Conservation (phyloP, 2,888 invertebrate species). For the Drosophila multiciliata region DNA sequence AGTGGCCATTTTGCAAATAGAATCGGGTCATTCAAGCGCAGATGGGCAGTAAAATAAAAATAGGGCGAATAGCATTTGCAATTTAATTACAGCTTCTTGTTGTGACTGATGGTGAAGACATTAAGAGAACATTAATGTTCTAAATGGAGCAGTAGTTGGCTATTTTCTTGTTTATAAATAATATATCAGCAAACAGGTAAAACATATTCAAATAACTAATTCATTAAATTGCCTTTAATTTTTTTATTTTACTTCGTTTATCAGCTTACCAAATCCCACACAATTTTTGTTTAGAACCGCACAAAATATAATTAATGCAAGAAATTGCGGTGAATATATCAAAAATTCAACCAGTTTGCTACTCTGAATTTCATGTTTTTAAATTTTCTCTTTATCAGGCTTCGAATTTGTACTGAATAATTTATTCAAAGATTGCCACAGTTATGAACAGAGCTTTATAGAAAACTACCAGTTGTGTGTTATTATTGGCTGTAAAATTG, state of each 20-base stretch:
- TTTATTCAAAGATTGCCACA: neutral
- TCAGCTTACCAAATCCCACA: neutral
- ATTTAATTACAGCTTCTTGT: conserved; percentile 45
- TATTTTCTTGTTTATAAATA: neutral
- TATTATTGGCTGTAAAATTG: conserved; percentile 14
- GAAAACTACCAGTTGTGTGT: neutral
- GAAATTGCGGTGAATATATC: conserved; percentile 34
- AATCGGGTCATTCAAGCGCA: conserved; percentile 33
- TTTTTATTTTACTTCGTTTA: neutral
- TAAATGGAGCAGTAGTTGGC: neutral
- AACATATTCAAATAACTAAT: neutral
- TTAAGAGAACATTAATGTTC: conserved; percentile 2
- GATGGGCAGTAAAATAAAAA: neutral
- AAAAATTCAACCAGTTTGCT: conserved; percentile 38
- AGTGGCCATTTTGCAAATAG: conserved; percentile 68
- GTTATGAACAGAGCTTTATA: neutral
- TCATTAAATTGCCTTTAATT: neutral
- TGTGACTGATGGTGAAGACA: conserved; percentile 9
- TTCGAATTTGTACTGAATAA: conserved; percentile 16
- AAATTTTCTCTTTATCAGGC: neutral
- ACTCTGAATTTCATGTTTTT: conserved; percentile 13
- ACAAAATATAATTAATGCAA: conserved; percentile 14
- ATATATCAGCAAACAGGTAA: neutral
- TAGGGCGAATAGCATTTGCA: conserved; percentile 25
- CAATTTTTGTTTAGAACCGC: neutral